phyloP scores from a whole-genome alignment of 2,113 vertebrate species.

The Halcyon senegalensis region DNA sequence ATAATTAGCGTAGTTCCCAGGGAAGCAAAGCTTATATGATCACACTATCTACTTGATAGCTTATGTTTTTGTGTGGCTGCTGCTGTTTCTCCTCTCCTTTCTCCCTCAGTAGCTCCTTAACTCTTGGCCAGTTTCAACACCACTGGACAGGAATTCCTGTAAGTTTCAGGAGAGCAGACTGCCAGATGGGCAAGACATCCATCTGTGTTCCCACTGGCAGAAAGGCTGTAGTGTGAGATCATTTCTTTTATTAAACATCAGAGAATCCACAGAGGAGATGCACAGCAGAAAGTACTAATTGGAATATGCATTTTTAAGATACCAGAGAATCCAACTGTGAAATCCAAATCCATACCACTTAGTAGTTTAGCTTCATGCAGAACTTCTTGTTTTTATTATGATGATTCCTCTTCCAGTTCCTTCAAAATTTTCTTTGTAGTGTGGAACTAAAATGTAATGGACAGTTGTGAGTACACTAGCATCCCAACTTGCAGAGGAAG shows the following conservation, averaged over 20 bases:
- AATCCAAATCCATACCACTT: conserved; percentile 31
- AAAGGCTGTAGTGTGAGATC: background rate
- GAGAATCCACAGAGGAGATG: conserved; percentile 17
- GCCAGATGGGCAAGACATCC: background rate
- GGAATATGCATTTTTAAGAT: conserved; percentile 35
- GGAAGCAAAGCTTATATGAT: background rate
- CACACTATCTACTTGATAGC: background rate
- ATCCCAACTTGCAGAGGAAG: background rate
- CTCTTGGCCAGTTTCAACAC: conserved; percentile 4
- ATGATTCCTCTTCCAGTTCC: background rate
- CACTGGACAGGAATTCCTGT: conserved; percentile 4
- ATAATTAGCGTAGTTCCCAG: conserved; percentile 20
- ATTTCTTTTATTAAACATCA: conserved; percentile 37
- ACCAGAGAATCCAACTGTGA: conserved; percentile 4
- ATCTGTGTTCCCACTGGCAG: conserved; percentile 1
- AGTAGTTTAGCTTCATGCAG: background rate
- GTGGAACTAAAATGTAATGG: background rate
- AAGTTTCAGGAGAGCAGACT: conserved; percentile 2
- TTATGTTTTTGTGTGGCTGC: background rate
- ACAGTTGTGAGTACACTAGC: background rate
- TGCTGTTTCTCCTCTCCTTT: conserved; percentile 14
- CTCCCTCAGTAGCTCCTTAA: background rate
- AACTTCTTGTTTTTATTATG: background rate
- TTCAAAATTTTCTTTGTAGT: conserved; percentile 12
- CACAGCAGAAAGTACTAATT: background rate